Conservation (phyloP, 37 sponge, comb jelly and placozoan genomes). For the Hormiphora californensis region DNA sequence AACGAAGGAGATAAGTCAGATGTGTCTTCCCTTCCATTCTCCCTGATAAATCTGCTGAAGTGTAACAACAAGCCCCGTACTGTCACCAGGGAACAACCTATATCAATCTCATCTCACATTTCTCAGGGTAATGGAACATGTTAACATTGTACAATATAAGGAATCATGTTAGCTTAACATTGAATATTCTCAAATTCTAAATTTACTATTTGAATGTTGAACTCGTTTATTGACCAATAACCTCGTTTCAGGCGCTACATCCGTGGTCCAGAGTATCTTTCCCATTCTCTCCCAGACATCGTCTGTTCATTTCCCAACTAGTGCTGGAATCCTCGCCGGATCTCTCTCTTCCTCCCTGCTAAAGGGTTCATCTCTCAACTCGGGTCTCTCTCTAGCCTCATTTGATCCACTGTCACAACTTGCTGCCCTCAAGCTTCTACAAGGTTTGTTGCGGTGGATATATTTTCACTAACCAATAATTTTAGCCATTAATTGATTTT, state of each 20-base stretch:
- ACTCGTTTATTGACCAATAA: neutral
- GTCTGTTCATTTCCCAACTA: neutral
- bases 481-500: too few relatives aligned
- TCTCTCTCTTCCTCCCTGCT: neutral
- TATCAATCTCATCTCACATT: too few relatives aligned
- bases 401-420: constrained; percentile 39
- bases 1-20: too few relatives aligned
- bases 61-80: neutral
- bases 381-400: neutral
- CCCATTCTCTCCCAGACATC: constrained; percentile 6
- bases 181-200: neutral
- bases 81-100: too few relatives aligned
- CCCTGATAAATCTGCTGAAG: constrained; percentile 48
- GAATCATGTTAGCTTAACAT: too few relatives aligned
- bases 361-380: neutral
- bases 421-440: constrained; percentile 18
- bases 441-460: constrained; percentile 10
- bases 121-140: too few relatives aligned
- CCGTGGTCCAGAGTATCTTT: neutral
- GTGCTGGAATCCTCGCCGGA: neutral
- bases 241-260: neutral
- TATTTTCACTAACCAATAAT: too few relatives aligned
- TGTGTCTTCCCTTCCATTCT: constrained; percentile 47
- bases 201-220: neutral
- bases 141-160: too few relatives aligned